Base-by-base conservation (phyloP, 1,140 invertebrate genomes). In the Paracyclopina nana region DNA sequence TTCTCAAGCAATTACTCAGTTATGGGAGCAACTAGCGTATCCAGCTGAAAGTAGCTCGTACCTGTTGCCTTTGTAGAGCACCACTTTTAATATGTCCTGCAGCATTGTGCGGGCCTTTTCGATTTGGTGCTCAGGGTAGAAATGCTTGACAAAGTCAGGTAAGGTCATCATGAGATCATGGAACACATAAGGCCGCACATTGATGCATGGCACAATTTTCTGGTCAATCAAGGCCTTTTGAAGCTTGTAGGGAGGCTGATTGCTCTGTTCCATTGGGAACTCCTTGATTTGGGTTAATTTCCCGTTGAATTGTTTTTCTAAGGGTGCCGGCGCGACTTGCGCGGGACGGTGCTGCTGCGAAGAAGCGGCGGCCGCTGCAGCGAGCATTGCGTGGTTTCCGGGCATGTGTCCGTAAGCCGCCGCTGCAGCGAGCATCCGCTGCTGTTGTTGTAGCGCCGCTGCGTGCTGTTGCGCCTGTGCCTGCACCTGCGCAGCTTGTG, bases 101-200 rank as follows among this genome's bases (percentile, higher is more conserved):
- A 86, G 71, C 46, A 82, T 73, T 55, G 80, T 73, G 57, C 80
- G 72, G 65, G 78, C 82, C 53, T 72, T 77, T 55, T 74, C 69
- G 30, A 81, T 68, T 54, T 74, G 70, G 42, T 79, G 74, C 48
- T 72, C 68, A 52, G 79, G 79, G 64, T 84, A 85, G 68, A 81
- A 83, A 62, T 78, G 72, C 56, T 72, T 71, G 46, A 80, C 74
- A 53, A 85, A 73, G 62, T 86, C 82, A 9, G 78, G 74, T 46
- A 86, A 67, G 1, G 82, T 81, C 72, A 84, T 82, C 55, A 84
- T 68, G 54, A 82, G 68, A 61, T 83, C 79, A 18, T 73, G 71
- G 58, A 80, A 80, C 48, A 78, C 73, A 64, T 78, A 81, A 6
- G 80, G 79, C 67, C 84, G 82, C 62, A 78, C 76, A 63, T 85